Base-by-base conservation (phyloP, 37 sponge, comb jelly and placozoan species). In the Oscarella lobularis region DNA sequence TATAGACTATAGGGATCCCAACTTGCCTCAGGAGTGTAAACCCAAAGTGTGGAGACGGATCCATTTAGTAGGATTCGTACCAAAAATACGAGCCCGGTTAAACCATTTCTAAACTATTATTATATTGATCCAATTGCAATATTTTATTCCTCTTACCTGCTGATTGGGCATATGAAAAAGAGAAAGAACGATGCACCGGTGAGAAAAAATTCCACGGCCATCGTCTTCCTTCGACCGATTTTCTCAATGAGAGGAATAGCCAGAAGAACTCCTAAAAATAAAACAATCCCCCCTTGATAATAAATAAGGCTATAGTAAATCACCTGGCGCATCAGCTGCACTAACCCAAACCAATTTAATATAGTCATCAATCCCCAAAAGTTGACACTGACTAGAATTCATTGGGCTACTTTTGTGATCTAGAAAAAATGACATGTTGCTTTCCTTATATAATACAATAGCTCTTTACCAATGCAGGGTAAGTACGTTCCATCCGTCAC, bases 191-290 rank as follows among this genome's bases (percentile, higher is more conserved):
- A 84, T 67, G 71, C 54, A 34, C 76, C 80, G 33, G 75, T n/a
- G 3, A 67, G 38, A 0, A 79, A 4, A 37, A 89, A 89, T 55
- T 93, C 85, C 0, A 80, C 14, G 3, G 85, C 83, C 81, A 93
- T 84, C 0, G 90, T 84, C 30, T 41, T 35, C 75, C 89, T 93
- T 38, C 94, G 41, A 35, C 94, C 94, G 38, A 93, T 39, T 9
- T 80, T 3, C 3, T 86, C 84, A 27, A 89, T 77, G 30, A 86
- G 41, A 2, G 89, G 3, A 35, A 89, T 3, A 0, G 90, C 84
- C 14, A 89, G 32, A 0, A 93, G 0, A 0, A 92, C 31, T 30
- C 90, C 87, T n/a, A n/a, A n/a, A n/a, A n/a, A n/a, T n/a, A n/a
- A n/a, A n/a, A n/a, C n/a, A n/a, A n/a, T n/a, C n/a, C n/a, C n/a